Evolutionary conservation across 2,888 invertebrate species (phyloP).

Genomic region (Dynastes grantii): DNA sequence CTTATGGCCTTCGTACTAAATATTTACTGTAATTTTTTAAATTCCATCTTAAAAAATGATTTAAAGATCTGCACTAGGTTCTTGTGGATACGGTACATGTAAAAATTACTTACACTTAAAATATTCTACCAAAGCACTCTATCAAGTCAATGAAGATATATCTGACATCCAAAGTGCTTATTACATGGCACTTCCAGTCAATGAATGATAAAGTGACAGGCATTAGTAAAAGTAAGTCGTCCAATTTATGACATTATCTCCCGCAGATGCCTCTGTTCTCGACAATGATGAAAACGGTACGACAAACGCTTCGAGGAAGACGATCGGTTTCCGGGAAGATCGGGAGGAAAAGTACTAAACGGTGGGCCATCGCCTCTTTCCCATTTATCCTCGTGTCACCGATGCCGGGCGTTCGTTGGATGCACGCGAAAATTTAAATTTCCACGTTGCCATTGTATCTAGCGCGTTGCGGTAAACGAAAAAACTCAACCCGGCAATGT

Average conservation of each 20-base stretch:
- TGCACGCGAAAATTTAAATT: slow-evolving; percentile 23
- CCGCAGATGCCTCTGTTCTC: neutral
- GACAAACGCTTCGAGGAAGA: neutral
- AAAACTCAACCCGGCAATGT: neutral
- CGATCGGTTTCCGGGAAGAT: neutral
- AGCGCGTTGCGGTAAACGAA: neutral
- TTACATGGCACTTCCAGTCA: neutral
- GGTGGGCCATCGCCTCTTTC: neutral
- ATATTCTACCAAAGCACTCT: too few relatives aligned
- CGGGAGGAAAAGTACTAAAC: neutral
- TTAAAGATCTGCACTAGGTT: too few relatives aligned
- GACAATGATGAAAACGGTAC: slow-evolving; percentile 10
- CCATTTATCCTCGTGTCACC: slow-evolving; percentile 8
- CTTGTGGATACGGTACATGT: too few relatives aligned
- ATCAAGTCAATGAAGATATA: too few relatives aligned
- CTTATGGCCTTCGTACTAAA: too few relatives aligned
- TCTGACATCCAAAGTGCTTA: too few relatives aligned
- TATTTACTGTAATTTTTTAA: too few relatives aligned
- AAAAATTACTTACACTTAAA: too few relatives aligned
- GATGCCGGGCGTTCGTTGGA: neutral
- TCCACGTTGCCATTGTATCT: neutral
- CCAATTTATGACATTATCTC: slow-evolving; percentile 18
- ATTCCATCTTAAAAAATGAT: too few relatives aligned
- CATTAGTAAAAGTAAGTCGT: slow-evolving; percentile 6
- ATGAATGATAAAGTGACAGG: slow-evolving; percentile 1